Evolutionary conservation across 2,797 vertebrate genomes (phyloP).

Genomic region (Nothura maculosa): DNA sequence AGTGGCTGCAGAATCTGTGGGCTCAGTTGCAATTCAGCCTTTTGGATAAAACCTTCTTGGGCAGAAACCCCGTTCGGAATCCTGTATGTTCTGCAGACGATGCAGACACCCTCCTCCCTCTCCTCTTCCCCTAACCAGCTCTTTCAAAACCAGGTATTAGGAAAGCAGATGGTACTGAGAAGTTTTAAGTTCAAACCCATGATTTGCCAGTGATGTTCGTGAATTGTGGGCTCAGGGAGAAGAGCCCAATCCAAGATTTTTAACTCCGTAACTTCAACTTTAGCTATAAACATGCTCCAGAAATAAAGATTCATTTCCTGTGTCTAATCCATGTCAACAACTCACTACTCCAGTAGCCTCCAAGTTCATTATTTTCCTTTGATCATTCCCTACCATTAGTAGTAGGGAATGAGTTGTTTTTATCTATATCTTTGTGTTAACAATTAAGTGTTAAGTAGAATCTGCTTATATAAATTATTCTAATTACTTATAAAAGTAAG

Average conservation of each 20-base stretch:
- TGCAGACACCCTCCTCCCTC: conserved; percentile 50
- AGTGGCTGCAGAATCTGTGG: not conserved
- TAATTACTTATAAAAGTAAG: not conserved
- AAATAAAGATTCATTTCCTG: not conserved
- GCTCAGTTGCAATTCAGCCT: not conserved
- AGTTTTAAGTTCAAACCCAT: conserved; percentile 40
- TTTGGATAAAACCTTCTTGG: conserved; percentile 14
- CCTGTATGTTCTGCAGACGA: not conserved
- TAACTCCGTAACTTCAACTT: not conserved
- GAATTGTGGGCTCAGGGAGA: not conserved
- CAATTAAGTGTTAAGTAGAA: not conserved
- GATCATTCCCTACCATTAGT: not conserved
- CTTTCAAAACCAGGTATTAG: conserved; percentile 15
- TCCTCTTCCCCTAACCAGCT: conserved; percentile 51
- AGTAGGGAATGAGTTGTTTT: no score
- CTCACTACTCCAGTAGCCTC: not conserved
- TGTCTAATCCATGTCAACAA: not conserved
- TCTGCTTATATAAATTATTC: not conserved
- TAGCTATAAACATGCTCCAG: not conserved
- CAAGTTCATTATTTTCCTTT: not conserved
- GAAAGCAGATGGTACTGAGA: not conserved
- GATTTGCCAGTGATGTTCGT: not conserved
- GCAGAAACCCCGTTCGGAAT: not conserved
- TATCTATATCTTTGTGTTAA: not conserved
- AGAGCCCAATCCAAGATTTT: not conserved